Base-by-base conservation (phyloP, 2,888 invertebrate species). In the Ornithoptera priamus region DNA sequence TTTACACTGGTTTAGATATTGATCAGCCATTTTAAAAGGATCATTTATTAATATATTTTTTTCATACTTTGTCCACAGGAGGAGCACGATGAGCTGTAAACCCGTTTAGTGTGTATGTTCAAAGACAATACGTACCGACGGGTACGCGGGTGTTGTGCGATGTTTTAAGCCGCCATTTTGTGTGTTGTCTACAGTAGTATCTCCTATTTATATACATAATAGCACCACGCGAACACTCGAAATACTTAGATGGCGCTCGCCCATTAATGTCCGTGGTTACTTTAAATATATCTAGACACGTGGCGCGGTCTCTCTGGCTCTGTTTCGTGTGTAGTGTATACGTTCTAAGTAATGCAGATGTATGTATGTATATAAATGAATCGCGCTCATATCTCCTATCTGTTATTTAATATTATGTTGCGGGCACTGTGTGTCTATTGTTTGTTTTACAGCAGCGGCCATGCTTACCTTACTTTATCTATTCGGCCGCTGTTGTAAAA, bases 1-100 rank as follows among this genome's bases (percentile, higher is more conserved):
- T 1, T 36, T 39, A 39, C 8, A 15, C 15, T 50, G 50, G 18
- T 50, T 15, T 15, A 50, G 17, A 17, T 15, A 50, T 18, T 15
- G 17, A 18, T 17, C 5, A 5, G 1, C 17, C 50, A 50, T 50
- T 50, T 15, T 50, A 18, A 50, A 17, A 18, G 2, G 2, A 2
- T 5, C 2, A 1, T 50, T 17, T 15, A 50, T 50, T 17, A 50
- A 50, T 50, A 50, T 57, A n/a, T 20, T 20, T 10, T 57, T 57
- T 77, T 30, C 30, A 4, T 72, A 60, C 62, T 79, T 88, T 86
- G 80, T 86, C 72, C 22, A 57, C 89, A 92, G 92, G 92, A 92
- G 80, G 92, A 92, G 63, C 92, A 92, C 83, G 92, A 92, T 75
- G 92, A 92, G 84, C 81, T 92, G 87, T 92, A 91, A 87, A 77